Evolutionary conservation across 2,113 vertebrate species (phyloP).

Genomic region (Boleophthalmus pectinirostris): DNA sequence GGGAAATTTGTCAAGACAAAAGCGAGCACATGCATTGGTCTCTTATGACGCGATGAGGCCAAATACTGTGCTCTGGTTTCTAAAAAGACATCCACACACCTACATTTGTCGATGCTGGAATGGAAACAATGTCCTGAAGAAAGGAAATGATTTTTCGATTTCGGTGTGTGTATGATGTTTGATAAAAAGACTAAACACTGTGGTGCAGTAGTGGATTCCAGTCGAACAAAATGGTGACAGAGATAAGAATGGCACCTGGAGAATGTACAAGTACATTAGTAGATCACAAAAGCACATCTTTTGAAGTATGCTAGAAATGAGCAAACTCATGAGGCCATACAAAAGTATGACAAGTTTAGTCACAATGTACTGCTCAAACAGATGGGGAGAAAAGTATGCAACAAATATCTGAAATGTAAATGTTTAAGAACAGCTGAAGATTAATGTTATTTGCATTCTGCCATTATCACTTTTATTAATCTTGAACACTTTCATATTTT

Average conservation of each 20-base stretch:
- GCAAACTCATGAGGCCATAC: conserved; percentile 19
- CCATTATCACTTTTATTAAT: not conserved
- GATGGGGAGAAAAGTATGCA: not conserved
- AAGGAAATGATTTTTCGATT: conserved; percentile 13
- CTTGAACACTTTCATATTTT: conserved; percentile 4
- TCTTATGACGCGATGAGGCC: conserved; percentile 3
- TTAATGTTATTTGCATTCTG: conserved; percentile 4
- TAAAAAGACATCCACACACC: conserved; percentile 15
- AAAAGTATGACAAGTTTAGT: not conserved
- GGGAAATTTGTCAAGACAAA: conserved; percentile 32
- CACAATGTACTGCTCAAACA: not conserved
- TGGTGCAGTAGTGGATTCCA: conserved; percentile 46
- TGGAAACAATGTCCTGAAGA: conserved; percentile 11
- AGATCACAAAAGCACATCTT: conserved; percentile 10
- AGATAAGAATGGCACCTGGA: conserved; percentile 68
- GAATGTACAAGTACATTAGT: conserved; percentile 39
- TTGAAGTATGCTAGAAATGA: conserved; percentile 26
- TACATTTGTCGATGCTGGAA: not conserved
- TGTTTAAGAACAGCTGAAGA: not conserved
- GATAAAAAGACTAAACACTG: conserved; percentile 19
- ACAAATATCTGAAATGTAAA: conserved; percentile 14
- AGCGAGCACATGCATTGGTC: conserved; percentile 20
- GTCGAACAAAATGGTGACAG: conserved; percentile 49
- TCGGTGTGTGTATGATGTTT: conserved; percentile 2
- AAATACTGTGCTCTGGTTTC: not conserved